These are phyloP conservation scores for Helogale parvula DNA, from an alignment of 2,113 vertebrate genomes.

Conservation along the genomic window DNA sequence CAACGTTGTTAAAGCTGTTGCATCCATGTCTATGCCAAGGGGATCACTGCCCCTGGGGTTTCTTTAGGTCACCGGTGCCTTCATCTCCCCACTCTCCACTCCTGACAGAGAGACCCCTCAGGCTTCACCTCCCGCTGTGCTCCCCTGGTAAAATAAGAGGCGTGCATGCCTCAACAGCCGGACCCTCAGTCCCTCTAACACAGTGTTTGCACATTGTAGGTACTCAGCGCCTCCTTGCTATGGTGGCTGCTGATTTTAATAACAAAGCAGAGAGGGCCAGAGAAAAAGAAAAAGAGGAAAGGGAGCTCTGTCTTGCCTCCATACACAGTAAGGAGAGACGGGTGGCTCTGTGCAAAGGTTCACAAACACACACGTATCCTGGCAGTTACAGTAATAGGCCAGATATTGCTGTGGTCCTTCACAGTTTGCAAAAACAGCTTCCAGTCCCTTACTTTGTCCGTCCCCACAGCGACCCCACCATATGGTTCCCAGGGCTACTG, in stretches of 20 bases:
- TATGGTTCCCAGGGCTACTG: not conserved
- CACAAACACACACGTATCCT: accelerated
- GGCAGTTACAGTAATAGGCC: not conserved
- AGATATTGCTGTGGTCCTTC: accelerated
- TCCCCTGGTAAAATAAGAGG: not conserved
- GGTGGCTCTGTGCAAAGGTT: not conserved
- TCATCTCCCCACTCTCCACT: not conserved
- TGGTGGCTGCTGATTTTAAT: not conserved
- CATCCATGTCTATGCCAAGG: not conserved
- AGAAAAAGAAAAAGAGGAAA: not conserved
- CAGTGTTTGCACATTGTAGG: not conserved
- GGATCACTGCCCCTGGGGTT: not conserved
- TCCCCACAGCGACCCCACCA: not conserved
- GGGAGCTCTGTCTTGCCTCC: not conserved
- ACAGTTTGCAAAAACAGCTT: accelerated
- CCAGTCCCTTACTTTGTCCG: accelerated
- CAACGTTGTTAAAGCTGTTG: not conserved
- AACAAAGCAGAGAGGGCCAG: too few species aligned
- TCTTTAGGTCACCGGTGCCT: not conserved
- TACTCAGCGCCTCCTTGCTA: not conserved
- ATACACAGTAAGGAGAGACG: not conserved
- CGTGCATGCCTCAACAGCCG: accelerated
- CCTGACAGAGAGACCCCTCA: not conserved
- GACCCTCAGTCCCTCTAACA: not conserved
- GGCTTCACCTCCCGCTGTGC: not conserved